Percentiles rank a stretch among this genome's conserved stretches.
These are phyloP conservation scores for Drosophila ohnishii DNA, from an alignment of 1,140 invertebrate genomes.

Conservation along the genomic window DNA sequence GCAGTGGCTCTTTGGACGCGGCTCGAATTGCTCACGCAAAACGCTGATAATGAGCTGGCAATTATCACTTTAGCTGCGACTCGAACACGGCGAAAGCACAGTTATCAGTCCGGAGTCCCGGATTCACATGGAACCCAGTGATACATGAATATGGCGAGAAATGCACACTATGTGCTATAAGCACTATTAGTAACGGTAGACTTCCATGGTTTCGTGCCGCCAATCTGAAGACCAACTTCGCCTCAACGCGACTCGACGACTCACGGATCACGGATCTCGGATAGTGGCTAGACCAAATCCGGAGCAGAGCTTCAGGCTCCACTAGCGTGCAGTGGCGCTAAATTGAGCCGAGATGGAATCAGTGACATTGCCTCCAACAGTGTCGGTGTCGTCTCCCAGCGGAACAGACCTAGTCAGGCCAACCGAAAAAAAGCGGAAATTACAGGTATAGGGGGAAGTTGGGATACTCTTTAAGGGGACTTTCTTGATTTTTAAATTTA, in stretches of 20 bases:
- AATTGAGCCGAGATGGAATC: slow-evolving; percentile 63
- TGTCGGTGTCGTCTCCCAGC: slow-evolving; percentile 50
- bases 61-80: slow-evolving; percentile 69
- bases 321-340: slow-evolving; percentile 64
- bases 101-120: slow-evolving; percentile 50
- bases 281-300: slow-evolving; percentile 2
- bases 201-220: slow-evolving; percentile 60
- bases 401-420: slow-evolving; percentile 31
- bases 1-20: slow-evolving; percentile 20
- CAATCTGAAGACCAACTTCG: slow-evolving; percentile 47
- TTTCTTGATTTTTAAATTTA: too few species aligned
- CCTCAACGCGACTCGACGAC: slow-evolving; percentile 26
- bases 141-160: slow-evolving; percentile 38
- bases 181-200: slow-evolving; percentile 61
- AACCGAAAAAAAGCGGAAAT: slow-evolving; percentile 12
- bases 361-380: slow-evolving; percentile 56
- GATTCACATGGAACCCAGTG: slow-evolving; percentile 57
- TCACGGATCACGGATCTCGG: slow-evolving; percentile 35
- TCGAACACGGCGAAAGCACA: slow-evolving; percentile 57
- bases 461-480: neutral
- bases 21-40: slow-evolving; percentile 64
- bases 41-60: slow-evolving; percentile 70
- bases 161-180: slow-evolving; percentile 37
- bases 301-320: slow-evolving; percentile 12
- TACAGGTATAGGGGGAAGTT: neutral